Evolutionary conservation across 2,888 invertebrate genomes (phyloP).

Genomic region (Shargacucullia verbasci): DNA sequence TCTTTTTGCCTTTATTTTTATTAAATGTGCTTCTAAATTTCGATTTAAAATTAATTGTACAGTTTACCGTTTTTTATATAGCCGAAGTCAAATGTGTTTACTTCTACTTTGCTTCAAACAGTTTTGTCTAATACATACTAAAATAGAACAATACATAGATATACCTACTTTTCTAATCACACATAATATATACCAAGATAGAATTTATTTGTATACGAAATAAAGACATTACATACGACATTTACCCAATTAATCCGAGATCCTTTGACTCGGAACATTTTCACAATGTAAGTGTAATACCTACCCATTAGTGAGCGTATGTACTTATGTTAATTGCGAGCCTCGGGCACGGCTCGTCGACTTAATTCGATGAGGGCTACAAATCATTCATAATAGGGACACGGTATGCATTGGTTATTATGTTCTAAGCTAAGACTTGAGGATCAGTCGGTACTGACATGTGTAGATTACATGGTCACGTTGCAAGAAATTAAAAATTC

Average conservation of each 20-base stretch:
- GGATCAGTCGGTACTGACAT: background rate
- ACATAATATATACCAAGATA: background rate
- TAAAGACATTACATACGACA: slow-evolving; percentile 5
- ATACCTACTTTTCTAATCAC: background rate
- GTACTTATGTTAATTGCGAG: slow-evolving; percentile 20
- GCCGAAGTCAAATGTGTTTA: no score
- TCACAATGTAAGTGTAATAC: slow-evolving; percentile 14
- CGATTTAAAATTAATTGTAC: no score
- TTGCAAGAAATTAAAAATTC: no score
- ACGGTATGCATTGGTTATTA: slow-evolving; percentile 11
- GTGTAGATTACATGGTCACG: background rate
- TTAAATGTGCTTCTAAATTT: no score
- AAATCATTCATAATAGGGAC: slow-evolving; percentile 20
- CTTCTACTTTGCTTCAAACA: no score
- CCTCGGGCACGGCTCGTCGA: slow-evolving; percentile 14
- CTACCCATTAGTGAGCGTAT: slow-evolving; percentile 14
- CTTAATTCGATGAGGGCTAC: slow-evolving; percentile 25
- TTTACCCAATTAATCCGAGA: slow-evolving; percentile 15
- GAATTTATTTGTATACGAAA: background rate
- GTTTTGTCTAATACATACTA: background rate
- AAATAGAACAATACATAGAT: background rate
- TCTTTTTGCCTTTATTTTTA: no score
- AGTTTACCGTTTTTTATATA: no score
- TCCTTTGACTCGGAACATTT: slow-evolving; percentile 11
- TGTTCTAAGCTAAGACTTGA: background rate